These are phyloP conservation scores for Holothuria leucospilota DNA, from an alignment of 53 echinoderm and acorn worm genomes.

Conservation along the genomic window DNA sequence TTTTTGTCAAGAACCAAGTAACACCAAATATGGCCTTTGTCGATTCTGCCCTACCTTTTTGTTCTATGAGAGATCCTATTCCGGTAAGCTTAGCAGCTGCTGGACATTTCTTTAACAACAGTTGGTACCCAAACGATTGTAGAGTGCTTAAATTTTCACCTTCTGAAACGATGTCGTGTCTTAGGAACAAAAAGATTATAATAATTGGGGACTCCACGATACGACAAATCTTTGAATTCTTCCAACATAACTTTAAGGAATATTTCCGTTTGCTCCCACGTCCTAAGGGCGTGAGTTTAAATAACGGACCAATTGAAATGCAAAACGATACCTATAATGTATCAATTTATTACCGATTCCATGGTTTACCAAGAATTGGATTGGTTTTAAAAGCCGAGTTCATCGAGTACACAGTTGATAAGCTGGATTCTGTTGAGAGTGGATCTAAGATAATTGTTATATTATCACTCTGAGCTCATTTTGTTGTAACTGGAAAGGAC, in stretches of 20 bases:
- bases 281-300: neutral
- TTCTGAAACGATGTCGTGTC: constrained; percentile 9
- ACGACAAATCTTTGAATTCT: constrained; percentile 4
- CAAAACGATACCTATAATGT: neutral
- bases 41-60: neutral
- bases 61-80: neutral
- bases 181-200: neutral
- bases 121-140: constrained; percentile 31
- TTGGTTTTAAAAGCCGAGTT: neutral
- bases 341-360: constrained; percentile 6
- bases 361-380: constrained; percentile 15
- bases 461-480: constrained; percentile 26
- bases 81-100: too few relatives aligned
- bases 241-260: neutral
- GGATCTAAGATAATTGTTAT: neutral
- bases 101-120: constrained; percentile 28
- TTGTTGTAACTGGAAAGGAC: neutral
- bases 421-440: neutral
- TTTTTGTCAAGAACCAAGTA: neutral
- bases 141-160: neutral
- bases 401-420: constrained; percentile 12
- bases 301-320: neutral
- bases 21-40: neutral
- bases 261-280: neutral
- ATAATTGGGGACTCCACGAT: constrained; percentile 26